Evolutionary conservation across 2,888 invertebrate species (phyloP).

Genomic region (Cyclophora albipunctata): DNA sequence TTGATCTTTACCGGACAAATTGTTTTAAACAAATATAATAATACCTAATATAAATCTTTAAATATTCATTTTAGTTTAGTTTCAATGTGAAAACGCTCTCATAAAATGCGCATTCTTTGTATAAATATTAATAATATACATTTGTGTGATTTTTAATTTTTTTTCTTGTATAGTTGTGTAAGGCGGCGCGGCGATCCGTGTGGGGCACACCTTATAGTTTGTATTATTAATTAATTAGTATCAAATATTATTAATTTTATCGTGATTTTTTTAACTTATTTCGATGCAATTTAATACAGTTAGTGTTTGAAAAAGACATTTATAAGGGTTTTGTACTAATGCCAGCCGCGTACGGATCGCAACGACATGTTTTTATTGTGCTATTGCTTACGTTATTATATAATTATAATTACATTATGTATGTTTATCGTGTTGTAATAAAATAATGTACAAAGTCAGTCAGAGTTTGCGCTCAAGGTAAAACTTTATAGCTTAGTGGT

Average conservation of each 20-base stretch:
- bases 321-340: slow-evolving; percentile 22
- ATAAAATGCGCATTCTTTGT: slow-evolving; percentile 26
- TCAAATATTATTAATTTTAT: slow-evolving; percentile 11
- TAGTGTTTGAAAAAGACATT: slow-evolving; percentile 22
- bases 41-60: slow-evolving; percentile 1
- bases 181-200: slow-evolving; percentile 10
- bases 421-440: slow-evolving; percentile 61
- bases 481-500: slow-evolving; percentile 61
- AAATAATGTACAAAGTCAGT: slow-evolving; percentile 69
- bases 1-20: slow-evolving; percentile 1
- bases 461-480: slow-evolving; percentile 64
- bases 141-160: slow-evolving; percentile 30
- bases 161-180: slow-evolving; percentile 24
- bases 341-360: slow-evolving; percentile 22
- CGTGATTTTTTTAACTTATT: slow-evolving; percentile 13
- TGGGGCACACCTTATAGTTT: slow-evolving; percentile 12
- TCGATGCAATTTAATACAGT: slow-evolving; percentile 9
- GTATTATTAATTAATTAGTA: slow-evolving; percentile 1
- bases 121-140: slow-evolving; percentile 28
- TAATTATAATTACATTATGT: slow-evolving; percentile 42
- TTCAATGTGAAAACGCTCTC: slow-evolving; percentile 16
- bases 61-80: slow-evolving; percentile 13
- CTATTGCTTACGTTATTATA: slow-evolving; percentile 48
- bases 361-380: slow-evolving; percentile 32
- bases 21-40: slow-evolving; percentile 13